These are phyloP conservation scores for Mixornis gularis DNA, from an alignment of 2,113 vertebrate species.

Conservation along the genomic window DNA sequence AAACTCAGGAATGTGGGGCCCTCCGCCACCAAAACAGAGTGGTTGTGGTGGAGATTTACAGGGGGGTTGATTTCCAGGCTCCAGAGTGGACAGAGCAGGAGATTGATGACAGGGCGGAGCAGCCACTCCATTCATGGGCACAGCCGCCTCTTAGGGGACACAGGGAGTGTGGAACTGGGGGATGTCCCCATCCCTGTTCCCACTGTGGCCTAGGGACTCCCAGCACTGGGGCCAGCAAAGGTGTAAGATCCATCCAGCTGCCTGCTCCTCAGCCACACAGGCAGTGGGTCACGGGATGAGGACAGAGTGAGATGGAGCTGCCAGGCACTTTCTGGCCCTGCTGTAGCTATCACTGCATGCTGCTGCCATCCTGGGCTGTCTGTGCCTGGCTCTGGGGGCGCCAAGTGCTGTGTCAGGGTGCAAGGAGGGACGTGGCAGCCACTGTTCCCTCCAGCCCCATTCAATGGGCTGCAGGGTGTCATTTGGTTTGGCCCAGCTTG, in stretches of 20 bases:
- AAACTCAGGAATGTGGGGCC: conserved; percentile 28
- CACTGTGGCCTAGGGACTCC: not conserved
- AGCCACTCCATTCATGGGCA: not conserved
- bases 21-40: conserved; percentile 27
- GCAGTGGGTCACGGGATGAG: rapidly evolving
- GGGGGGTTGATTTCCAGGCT: conserved; percentile 29
- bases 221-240: rapidly evolving
- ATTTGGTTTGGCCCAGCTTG: rapidly evolving
- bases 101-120: conserved; percentile 54
- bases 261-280: rapidly evolving
- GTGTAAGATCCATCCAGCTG: rapidly evolving
- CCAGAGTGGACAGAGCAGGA: conserved; percentile 1
- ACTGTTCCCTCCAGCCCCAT: rapidly evolving
- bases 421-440: rapidly evolving
- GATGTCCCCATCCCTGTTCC: not conserved
- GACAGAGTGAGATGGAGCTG: not conserved
- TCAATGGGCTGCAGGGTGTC: not conserved
- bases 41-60: conserved; percentile 17
- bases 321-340: not conserved
- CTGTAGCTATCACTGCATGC: rapidly evolving
- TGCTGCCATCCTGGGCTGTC: not conserved
- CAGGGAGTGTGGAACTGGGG: not conserved
- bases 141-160: rapidly evolving
- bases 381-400: not conserved
- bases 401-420: not conserved